Percentiles rank a stretch among this genome's conserved stretches.
phyloP scores from a whole-genome alignment of 2,888 invertebrate species.

The Liodrosophila aerea region DNA sequence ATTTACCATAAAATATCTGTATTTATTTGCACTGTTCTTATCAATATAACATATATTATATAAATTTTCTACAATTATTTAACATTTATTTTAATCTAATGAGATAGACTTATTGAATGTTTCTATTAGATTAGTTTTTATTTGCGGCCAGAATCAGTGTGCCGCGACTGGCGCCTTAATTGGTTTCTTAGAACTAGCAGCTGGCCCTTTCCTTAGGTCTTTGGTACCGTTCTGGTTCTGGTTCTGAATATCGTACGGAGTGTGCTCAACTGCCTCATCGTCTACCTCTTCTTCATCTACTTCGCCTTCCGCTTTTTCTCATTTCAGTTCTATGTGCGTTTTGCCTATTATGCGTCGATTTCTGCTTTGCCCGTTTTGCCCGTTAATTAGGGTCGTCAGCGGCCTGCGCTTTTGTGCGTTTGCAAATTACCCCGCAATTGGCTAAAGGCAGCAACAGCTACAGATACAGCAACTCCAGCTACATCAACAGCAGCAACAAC shows the following conservation, averaged over 20 bases:
- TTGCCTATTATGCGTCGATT: slow-evolving; percentile 50
- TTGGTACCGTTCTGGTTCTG: slow-evolving; percentile 41
- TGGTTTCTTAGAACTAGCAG: slow-evolving; percentile 68
- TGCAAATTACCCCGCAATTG: slow-evolving; percentile 75
- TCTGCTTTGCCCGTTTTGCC: slow-evolving; percentile 43
- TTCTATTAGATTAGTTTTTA: neutral
- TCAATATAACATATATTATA: too few species aligned
- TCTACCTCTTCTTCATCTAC: slow-evolving; percentile 1
- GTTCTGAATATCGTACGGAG: slow-evolving; percentile 12
- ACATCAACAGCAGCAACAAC: neutral
- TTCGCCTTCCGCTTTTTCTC: slow-evolving; percentile 13
- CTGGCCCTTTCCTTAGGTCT: slow-evolving; percentile 54
- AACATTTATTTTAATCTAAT: too few species aligned
- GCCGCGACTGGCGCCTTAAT: slow-evolving; percentile 64
- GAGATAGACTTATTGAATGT: too few species aligned
- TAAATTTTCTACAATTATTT: too few species aligned
- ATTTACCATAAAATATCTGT: too few species aligned
- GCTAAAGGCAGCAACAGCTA: slow-evolving; percentile 32
- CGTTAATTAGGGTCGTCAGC: slow-evolving; percentile 78
- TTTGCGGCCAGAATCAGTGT: slow-evolving; percentile 37
- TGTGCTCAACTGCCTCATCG: slow-evolving; percentile 6
- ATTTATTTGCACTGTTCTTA: too few species aligned
- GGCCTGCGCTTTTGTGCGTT: slow-evolving; percentile 67
- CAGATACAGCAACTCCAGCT: too few species aligned
- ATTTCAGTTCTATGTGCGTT: slow-evolving; percentile 50